Conservation (phyloP, 2,113 vertebrate species). For the Gobio gobio region DNA sequence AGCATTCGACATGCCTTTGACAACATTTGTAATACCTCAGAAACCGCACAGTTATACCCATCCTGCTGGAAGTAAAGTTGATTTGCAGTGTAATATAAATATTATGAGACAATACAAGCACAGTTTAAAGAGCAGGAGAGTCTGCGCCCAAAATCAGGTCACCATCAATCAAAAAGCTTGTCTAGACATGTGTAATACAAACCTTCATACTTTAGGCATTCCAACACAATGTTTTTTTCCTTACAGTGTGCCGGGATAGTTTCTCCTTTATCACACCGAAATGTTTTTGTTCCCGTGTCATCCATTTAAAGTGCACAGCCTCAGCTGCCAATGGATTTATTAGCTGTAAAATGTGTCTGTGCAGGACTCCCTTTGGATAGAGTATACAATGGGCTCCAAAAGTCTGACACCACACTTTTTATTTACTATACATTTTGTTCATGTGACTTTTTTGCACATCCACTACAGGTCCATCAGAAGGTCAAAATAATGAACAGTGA, state of each 20-base stretch:
- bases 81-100: background rate
- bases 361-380: background rate
- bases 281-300: background rate
- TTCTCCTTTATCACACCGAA: background rate
- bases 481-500: background rate
- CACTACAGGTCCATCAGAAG: background rate
- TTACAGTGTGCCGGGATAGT: background rate
- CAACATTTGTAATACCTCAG: background rate
- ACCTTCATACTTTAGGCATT: slow-evolving; percentile 23
- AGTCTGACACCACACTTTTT: background rate
- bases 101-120: background rate
- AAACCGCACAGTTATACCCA: background rate
- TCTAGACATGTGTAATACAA: slow-evolving; percentile 56
- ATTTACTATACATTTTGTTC: too few species aligned
- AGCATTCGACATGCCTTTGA: background rate
- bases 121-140: background rate
- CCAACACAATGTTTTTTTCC: slow-evolving; percentile 18
- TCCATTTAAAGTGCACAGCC: background rate
- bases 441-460: background rate
- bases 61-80: background rate
- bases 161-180: slow-evolving; percentile 42
- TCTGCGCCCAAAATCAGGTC: slow-evolving; percentile 28
- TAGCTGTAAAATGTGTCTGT: background rate
- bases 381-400: background rate
- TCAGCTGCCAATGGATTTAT: background rate